Percentiles rank a stretch among this genome's conserved stretches.
phyloP scores from a whole-genome alignment of 2,888 invertebrate genomes.

The Tetragonula carbonaria region DNA sequence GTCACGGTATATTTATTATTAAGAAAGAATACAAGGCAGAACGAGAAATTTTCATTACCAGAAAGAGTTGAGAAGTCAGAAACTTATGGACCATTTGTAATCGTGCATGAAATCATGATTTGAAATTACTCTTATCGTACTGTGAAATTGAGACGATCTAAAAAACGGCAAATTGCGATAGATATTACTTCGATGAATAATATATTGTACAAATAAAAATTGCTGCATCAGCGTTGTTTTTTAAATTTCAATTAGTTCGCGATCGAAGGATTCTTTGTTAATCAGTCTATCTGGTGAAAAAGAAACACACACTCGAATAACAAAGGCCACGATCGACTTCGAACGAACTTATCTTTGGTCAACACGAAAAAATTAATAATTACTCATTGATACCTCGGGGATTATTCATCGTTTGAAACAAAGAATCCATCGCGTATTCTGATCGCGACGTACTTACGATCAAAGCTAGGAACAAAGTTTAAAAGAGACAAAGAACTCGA shows the following conservation, averaged over 20 bases:
- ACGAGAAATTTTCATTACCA: background rate
- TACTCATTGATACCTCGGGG: slow-evolving; percentile 66
- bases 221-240: background rate
- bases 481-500: background rate
- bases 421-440: slow-evolving; percentile 50
- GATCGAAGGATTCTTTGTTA: background rate
- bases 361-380: slow-evolving; percentile 13
- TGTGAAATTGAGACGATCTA: too few species aligned
- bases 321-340: background rate
- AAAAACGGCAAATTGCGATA: background rate
- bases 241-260: background rate
- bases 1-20: background rate
- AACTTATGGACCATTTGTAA: background rate
- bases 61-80: background rate
- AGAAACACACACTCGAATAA: background rate
- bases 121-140: background rate
- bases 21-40: background rate
- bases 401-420: slow-evolving; percentile 64
- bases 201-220: background rate
- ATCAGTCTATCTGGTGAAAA: too few species aligned
- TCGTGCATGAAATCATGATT: background rate
- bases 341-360: slow-evolving; percentile 2
- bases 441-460: slow-evolving; percentile 18
- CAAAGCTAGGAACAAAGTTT: slow-evolving; percentile 12
- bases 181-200: background rate